Base-by-base conservation (phyloP, 2,888 invertebrate genomes). In the Catocala sponsa region DNA sequence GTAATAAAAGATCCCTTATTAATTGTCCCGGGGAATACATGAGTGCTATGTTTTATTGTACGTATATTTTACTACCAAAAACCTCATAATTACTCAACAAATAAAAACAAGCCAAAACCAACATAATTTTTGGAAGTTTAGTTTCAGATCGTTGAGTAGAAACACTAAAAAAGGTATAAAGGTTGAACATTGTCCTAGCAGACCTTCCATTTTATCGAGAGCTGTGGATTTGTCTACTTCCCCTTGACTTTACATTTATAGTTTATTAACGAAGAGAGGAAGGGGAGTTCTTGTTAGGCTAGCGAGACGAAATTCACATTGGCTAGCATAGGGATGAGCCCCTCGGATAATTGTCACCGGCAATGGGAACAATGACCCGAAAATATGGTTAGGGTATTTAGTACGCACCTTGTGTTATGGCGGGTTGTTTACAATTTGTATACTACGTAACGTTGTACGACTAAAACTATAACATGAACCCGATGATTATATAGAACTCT, bases 281-380 rank as follows among this genome's bases (percentile, higher is more conserved):
- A 60, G 53, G 66, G 72, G 38, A 75, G 82, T 12, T 76, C 72
- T 72, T 58, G 56, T 67, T 78, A 67, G 57, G 55, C 43, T 76
- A 78, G 82, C 57, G 68, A 55, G 64, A 66, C 70, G 68, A 68
- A 71, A 67, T 75, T 70, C 72, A 63, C 77, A 79, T 78, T 80
- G 81, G 79, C 80, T 79, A 80, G 78, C 54, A 46, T 60, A 64
- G 79, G 76, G 86, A 81, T 79, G 79, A 76, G 65, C 82, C 85
- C 89, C 84, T 81, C 76, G 73, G 75, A 82, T 87, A 87, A 88
- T 87, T 84, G 85, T 86, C 84, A 80, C 58, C 55, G 72, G 54
- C 77, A 79, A 71, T 78, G 82, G 79, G 86, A 79, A 81, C 86
- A 87, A 83, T 85, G 89, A 88, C 86, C 90, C 80, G 76, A 70